Evolutionary conservation across 2,888 invertebrate species (phyloP), one percentile per base, ranked within the genome.

Genomic region (Agriopis leucophaearia): DNA sequence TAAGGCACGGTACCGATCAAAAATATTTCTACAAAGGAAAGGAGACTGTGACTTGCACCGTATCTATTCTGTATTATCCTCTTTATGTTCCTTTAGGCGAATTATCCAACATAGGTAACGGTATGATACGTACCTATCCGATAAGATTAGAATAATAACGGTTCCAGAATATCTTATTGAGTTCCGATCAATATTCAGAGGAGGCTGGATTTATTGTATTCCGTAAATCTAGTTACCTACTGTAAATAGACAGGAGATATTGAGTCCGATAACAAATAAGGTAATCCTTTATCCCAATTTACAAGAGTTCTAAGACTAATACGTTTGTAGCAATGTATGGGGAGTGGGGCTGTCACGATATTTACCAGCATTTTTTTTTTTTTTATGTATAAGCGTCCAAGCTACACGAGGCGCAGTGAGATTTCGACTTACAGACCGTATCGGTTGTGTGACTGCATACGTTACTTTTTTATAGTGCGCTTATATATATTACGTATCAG

Each of bases 101-200:
- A 70, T 74, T 68, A 72, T 70, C 70, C 65, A 60, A 70, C 69
- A 38, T 54, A 58, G 27, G 27, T 40, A 72, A 57, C 59, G 52
- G 70, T 51, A 69, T 60, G 67, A 75, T 78, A 70, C 64, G 66
- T 70, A 72, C 74, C 71, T 70, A 72, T 74, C 71, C 69, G 74
- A 78, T 73, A 70, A 70, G 63, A 71, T 76, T 75, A 74, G 61
- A 77, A 77, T 69, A 70, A 73, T 78, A 71, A 67, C 68, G 74
- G 72, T 70, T 70, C 54, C 52, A 45, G 59, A 50, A 62, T 72
- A 67, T 69, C 61, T 63, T 70, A 72, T 69, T 66, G 59, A 60
- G 47, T 66, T 63, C 66, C 66, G 59, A 73, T 73, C 71, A 69
- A 73, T 71, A 69, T 68, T 70, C 65, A 51, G 66, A 16, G 35